Conservation (phyloP, 2,888 invertebrate species). For the Idaea straminata region DNA sequence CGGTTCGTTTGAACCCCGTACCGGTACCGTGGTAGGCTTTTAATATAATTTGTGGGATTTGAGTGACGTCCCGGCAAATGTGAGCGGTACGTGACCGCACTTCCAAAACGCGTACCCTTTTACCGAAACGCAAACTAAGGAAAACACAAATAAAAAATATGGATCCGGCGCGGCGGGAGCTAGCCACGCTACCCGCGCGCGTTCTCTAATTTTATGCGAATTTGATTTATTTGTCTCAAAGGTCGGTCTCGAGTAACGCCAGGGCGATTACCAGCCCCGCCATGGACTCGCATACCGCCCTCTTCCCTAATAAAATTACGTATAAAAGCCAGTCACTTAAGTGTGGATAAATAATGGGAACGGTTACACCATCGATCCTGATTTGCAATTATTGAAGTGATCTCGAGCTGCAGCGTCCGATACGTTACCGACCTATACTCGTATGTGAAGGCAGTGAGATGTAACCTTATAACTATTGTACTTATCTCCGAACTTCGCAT, state of each 20-base stretch:
- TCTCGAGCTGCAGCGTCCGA: neutral
- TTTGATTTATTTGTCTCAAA: conserved; percentile 17
- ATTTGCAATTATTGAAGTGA: neutral
- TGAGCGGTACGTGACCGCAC: conserved; percentile 13
- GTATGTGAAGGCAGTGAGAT: too few species aligned
- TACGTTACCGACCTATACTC: too few species aligned
- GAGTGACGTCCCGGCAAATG: conserved; percentile 13
- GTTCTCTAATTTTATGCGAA: conserved; percentile 9
- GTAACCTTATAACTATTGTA: too few species aligned
- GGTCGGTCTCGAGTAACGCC: conserved; percentile 7
- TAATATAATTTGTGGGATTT: conserved; percentile 1
- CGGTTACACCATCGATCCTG: conserved; percentile 14
- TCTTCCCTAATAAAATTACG: conserved; percentile 8
- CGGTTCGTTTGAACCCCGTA: neutral
- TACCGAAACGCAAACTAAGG: conserved; percentile 1
- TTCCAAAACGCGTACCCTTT: conserved; percentile 2
- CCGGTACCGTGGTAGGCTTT: neutral
- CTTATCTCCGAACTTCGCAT: too few species aligned
- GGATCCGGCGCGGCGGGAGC: neutral
- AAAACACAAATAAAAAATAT: neutral
- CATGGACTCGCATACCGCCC: neutral
- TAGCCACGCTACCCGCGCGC: neutral
- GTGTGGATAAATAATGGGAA: conserved; percentile 12
- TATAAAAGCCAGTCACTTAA: conserved; percentile 14
- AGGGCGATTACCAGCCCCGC: conserved; percentile 11